These are phyloP conservation scores for Sarcophaga subvicina DNA, from an alignment of 2,888 invertebrate species.

Conservation along the genomic window DNA sequence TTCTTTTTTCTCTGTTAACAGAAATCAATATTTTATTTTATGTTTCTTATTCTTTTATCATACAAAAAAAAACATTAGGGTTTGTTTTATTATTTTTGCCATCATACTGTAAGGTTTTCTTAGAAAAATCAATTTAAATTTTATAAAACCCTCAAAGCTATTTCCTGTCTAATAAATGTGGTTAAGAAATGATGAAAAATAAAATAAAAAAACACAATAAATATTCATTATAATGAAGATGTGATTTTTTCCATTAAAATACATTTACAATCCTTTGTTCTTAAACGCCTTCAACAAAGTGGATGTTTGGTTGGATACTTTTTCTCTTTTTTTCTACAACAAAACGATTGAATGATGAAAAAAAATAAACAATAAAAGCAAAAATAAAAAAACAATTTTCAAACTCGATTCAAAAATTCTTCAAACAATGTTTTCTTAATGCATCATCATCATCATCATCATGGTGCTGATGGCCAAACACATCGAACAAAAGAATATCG, in stretches of 20 bases:
- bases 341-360: not conserved
- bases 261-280: slow-evolving; percentile 30
- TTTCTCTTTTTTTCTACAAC: not conserved
- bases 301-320: not conserved
- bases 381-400: slow-evolving; percentile 11
- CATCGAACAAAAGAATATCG: not conserved
- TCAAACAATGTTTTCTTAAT: slow-evolving; percentile 35
- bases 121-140: slow-evolving; percentile 1
- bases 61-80: no score
- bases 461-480: not conserved
- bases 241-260: slow-evolving; percentile 1
- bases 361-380: not conserved
- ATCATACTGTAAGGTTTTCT: not conserved
- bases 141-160: not conserved
- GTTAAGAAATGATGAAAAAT: not conserved
- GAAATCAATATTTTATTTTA: no score
- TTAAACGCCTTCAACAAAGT: slow-evolving; percentile 34
- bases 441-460: slow-evolving; percentile 4
- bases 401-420: slow-evolving; percentile 8
- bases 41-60: no score
- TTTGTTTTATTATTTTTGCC: no score
- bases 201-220: not conserved
- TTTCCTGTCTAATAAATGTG: slow-evolving; percentile 21
- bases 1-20: no score
- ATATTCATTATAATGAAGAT: not conserved